Base-by-base conservation (phyloP, 2,113 vertebrate species). In the Petrocephalus microphthalmus region DNA sequence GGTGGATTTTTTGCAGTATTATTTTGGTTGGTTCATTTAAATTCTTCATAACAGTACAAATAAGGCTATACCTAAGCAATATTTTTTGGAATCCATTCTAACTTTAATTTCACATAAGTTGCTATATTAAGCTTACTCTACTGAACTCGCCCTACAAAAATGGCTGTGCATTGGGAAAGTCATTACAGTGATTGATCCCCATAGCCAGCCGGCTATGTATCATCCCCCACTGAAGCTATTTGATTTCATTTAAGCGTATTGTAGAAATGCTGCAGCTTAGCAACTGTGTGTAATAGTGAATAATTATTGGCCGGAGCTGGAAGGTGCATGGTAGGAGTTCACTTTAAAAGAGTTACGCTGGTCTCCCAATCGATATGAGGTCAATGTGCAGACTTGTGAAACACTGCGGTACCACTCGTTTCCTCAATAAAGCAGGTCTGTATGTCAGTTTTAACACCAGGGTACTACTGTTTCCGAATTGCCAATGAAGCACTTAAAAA, bases 201-300 rank as follows among this genome's bases (percentile, higher is more conserved):
- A 94, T 94, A 93, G 91, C 78, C 85, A 91, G 91, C 92, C 93
- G 92, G 91, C 90, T 91, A 92, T 95, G 93, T 92, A 94, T 95
- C 92, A 94, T 93, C 88, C 71, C 91, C 85, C 56, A 67, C 89
- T 89, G 93, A 94, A 93, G 92, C 91, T 60, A 90, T 90, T 93
- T 92, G 93, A 95, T 92, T 82, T 92, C 92, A 91, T 94, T 94
- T 93, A 89, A 92, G 91, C 90, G 89, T 91, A 92, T 93, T 91
- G 91, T 93, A 91, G 71, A 91, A 94, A 93, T 53, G 82, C 86
- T 86, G 19, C 84, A 83, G 78, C 90, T 90, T 84, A 60, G 64
- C 64, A 87, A 92, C 86, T 56, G 82, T 93, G 90, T 84, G 89
- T 87, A 88, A 90, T 89, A 42, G 87, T 91, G 89, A 92, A 92